These are phyloP conservation scores for Dicyrtoma fusca DNA, from an alignment of 2,888 invertebrate genomes.

Conservation along the genomic window DNA sequence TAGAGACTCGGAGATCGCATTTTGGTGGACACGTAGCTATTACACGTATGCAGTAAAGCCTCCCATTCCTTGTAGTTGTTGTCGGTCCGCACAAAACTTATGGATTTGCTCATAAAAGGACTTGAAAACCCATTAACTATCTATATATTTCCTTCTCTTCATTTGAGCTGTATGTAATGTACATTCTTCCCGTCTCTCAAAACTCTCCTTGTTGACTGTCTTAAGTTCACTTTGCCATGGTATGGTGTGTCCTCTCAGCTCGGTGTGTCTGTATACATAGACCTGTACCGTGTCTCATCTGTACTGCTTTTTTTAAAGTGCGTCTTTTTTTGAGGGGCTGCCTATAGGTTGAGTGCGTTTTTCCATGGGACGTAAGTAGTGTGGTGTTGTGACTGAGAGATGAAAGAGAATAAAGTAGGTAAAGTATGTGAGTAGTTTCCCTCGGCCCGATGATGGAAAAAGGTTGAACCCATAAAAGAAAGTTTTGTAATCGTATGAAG, in stretches of 20 bases:
- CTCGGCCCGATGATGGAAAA: neutral
- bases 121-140: constrained; percentile 48
- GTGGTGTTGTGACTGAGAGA: too few species aligned
- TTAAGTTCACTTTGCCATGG: too few species aligned
- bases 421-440: constrained; percentile 14
- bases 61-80: constrained; percentile 25
- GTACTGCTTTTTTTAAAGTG: too few species aligned
- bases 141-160: constrained; percentile 19
- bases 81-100: constrained; percentile 35
- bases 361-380: neutral
- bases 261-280: neutral
- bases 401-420: constrained; percentile 3
- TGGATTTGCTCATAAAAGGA: constrained; percentile 55
- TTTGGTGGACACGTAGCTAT: constrained; percentile 8
- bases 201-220: neutral
- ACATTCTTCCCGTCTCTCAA: neutral
- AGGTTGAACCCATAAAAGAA: constrained; percentile 5
- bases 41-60: constrained; percentile 2
- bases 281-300: too few species aligned
- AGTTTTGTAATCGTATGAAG: constrained; percentile 17
- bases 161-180: too few species aligned
- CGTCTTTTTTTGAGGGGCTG: too few species aligned
- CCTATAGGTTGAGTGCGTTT: too few species aligned
- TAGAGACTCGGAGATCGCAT: neutral
- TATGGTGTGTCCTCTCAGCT: neutral